These are phyloP conservation scores for Helicoverpa zea DNA, from an alignment of 1,140 invertebrate genomes.

Conservation along the genomic window DNA sequence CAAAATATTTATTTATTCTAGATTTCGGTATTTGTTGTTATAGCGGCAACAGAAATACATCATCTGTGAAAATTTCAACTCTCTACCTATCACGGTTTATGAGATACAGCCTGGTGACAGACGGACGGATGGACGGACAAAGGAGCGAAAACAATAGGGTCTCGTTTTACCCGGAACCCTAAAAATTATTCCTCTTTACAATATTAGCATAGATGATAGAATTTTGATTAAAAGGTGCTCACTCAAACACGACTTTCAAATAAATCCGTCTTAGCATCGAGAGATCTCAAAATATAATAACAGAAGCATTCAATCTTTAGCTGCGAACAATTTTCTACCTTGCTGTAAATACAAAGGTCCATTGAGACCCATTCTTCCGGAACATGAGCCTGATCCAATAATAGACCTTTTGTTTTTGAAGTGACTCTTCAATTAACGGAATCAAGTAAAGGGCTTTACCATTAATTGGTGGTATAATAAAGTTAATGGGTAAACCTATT, in stretches of 20 bases:
- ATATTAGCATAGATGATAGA: too few species aligned
- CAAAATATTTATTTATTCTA: too few species aligned
- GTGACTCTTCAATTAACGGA: conserved; percentile 39
- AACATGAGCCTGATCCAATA: conserved; percentile 34
- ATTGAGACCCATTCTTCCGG: conserved; percentile 34
- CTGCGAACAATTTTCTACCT: conserved; percentile 26
- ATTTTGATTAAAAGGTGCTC: neutral
- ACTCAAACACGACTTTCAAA: neutral
- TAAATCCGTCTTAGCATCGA: neutral
- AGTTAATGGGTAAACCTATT: conserved; percentile 40
- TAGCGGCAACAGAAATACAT: too few species aligned
- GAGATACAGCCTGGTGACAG: too few species aligned
- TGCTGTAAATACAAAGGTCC: conserved; percentile 20
- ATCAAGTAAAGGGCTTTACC: conserved; percentile 33
- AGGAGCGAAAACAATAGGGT: too few species aligned
- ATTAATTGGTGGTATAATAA: conserved; percentile 35
- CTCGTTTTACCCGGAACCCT: too few species aligned
- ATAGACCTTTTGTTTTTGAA: conserved; percentile 42
- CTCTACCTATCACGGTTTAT: too few species aligned
- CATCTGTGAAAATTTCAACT: too few species aligned
- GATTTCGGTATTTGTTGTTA: too few species aligned
- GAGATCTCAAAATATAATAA: conserved; percentile 8
- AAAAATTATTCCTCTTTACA: too few species aligned
- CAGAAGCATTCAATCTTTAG: neutral
- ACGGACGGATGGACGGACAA: too few species aligned